Evolutionary conservation across 2,113 vertebrate genomes (phyloP).

Genomic region (Eira barbara): DNA sequence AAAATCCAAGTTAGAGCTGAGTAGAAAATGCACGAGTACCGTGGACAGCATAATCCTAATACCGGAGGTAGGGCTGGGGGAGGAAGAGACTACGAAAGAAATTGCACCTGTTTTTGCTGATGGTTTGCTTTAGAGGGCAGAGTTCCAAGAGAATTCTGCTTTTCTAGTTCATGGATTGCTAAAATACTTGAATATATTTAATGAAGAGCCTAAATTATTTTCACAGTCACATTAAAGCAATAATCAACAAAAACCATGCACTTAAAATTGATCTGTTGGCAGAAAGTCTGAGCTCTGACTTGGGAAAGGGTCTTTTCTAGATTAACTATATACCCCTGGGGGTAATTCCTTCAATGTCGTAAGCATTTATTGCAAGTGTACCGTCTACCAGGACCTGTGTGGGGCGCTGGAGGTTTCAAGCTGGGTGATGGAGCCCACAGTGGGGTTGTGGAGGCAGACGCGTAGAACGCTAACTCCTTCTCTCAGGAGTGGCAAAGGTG

Average conservation of each 20-base stretch:
- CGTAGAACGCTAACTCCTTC: neutral
- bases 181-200: neutral
- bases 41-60: neutral
- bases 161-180: neutral
- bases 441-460: too few relatives aligned
- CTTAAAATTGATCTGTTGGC: neutral
- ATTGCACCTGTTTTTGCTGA: neutral
- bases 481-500: too few relatives aligned
- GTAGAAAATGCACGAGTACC: fast-evolving
- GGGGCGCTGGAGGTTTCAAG: neutral
- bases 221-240: neutral
- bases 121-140: neutral
- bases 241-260: neutral
- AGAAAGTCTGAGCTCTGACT: neutral
- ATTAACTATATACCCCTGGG: neutral
- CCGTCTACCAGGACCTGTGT: neutral
- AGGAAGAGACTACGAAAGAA: neutral
- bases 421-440: neutral
- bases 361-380: neutral
- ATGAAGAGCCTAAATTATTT: neutral
- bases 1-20: neutral
- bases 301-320: neutral
- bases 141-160: neutral
- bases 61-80: fast-evolving
- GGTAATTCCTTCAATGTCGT: neutral